phyloP scores from a whole-genome alignment of 2,113 vertebrate species.

The Tragelaphus strepsiceros region DNA sequence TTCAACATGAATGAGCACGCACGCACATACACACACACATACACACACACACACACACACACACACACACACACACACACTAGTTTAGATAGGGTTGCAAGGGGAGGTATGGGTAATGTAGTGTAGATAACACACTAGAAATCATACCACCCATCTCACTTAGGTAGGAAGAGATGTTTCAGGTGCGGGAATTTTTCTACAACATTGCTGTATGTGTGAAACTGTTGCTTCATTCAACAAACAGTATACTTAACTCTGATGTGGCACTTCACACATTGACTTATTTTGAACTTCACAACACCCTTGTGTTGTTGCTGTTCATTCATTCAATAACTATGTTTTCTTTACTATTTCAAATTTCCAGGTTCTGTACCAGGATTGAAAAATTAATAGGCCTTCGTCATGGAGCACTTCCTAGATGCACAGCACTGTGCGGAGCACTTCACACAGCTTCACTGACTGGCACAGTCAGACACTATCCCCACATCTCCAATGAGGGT shows the following conservation, averaged over 20 bases:
- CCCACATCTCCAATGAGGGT: background rate
- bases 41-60: background rate
- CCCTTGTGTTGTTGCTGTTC: background rate
- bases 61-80: background rate
- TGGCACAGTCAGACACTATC: background rate
- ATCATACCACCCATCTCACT: background rate
- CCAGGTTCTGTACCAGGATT: background rate
- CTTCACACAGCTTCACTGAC: background rate
- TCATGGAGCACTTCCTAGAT: background rate
- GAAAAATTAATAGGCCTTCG: background rate
- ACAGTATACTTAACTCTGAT: background rate
- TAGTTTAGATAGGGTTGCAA: background rate
- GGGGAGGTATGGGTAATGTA: background rate
- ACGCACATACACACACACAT: background rate
- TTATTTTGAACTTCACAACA: background rate
- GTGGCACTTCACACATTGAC: background rate
- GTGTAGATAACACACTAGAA: background rate
- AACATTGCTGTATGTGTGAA: background rate
- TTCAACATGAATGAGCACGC: accelerated
- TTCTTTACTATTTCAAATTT: background rate
- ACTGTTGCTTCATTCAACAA: background rate
- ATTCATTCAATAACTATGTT: background rate
- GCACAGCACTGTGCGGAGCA: background rate
- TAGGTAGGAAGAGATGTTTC: background rate
- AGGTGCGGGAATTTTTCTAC: background rate